phyloP scores from a whole-genome alignment of 2,888 invertebrate genomes.

The Tenthredo mesomela region DNA sequence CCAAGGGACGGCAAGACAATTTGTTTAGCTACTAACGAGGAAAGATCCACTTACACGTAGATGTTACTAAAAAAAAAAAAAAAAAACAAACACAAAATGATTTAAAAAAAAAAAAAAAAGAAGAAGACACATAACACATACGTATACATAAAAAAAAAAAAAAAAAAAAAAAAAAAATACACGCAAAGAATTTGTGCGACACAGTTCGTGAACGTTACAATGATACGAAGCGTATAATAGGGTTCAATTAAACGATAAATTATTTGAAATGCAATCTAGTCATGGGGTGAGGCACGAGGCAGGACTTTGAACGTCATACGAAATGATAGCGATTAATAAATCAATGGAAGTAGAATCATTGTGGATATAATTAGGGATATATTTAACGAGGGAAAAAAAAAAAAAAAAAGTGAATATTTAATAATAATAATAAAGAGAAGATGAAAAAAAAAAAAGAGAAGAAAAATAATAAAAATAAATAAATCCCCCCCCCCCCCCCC shows the following conservation, averaged over 20 bases:
- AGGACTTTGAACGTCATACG: slow-evolving; percentile 45
- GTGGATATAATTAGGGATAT: slow-evolving; percentile 34
- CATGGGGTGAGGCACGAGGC: slow-evolving; percentile 67
- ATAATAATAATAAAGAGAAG: neutral
- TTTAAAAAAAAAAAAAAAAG: neutral
- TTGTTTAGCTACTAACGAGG: slow-evolving; percentile 13
- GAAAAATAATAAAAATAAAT: neutral
- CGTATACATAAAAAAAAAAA: neutral
- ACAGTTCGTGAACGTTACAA: slow-evolving; percentile 27
- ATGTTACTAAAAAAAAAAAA: neutral
- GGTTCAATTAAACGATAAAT: slow-evolving; percentile 40
- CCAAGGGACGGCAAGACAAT: neutral
- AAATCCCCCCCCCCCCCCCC: neutral
- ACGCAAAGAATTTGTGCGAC: neutral
- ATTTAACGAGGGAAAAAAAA: neutral
- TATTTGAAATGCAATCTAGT: slow-evolving; percentile 77
- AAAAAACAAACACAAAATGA: neutral
- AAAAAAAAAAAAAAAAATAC: neutral
- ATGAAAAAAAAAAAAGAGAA: slow-evolving; percentile 12
- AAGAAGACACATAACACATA: neutral
- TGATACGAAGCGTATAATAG: slow-evolving; percentile 27
- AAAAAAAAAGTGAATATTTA: neutral
- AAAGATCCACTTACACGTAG: slow-evolving; percentile 19
- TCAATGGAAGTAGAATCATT: slow-evolving; percentile 17
- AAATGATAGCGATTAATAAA: slow-evolving; percentile 29